Base-by-base conservation (phyloP, 2,888 invertebrate species). In the Orthosia incerta region DNA sequence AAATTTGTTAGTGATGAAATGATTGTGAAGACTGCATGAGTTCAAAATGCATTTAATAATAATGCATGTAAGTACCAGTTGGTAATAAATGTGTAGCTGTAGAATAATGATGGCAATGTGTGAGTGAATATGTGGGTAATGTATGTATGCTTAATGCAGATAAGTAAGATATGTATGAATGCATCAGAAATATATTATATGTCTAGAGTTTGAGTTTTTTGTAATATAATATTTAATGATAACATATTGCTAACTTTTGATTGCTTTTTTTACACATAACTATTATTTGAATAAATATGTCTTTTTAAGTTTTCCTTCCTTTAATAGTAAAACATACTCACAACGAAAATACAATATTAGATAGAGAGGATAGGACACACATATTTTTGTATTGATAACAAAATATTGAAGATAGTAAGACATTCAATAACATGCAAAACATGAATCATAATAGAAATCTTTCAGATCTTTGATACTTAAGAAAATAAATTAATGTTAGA, bases 1-100 rank as follows among this genome's bases (percentile, higher is more conserved):
- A 96, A 96, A 96, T 94, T 91, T 94, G 95, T 95, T 95, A 95
- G 95, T 93, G 92, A 94, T 95, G 95, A 93, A 92, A 96, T 95
- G 95, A 92, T 87, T 91, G 89, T 92, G 93, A 90, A 89, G 84
- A 86, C 83, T 86, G 85, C 80, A 87, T 88, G 87, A 86, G 48
- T 74, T 85, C 71, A 81, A 84, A 71, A 87, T 85, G 84, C 79
- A 82, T 82, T 68, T 65, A 62, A 62, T 61, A 61, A 20, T 63
- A 78, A 78, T 71, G 66, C 76, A 62, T 80, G 20, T 68, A 39
- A 26, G 63, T 71, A 67, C 63, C 39, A 51, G 31, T 56, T 51
- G 46, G 39, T 60, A 67, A 48, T 55, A 73, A 67, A 46, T 26
- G 68, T 62, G 51, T 66, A 69, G 48, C 64, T 62, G 55, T 66